These are phyloP conservation scores for Rostratula benghalensis DNA, from an alignment of 2,113 vertebrate species.

Conservation along the genomic window DNA sequence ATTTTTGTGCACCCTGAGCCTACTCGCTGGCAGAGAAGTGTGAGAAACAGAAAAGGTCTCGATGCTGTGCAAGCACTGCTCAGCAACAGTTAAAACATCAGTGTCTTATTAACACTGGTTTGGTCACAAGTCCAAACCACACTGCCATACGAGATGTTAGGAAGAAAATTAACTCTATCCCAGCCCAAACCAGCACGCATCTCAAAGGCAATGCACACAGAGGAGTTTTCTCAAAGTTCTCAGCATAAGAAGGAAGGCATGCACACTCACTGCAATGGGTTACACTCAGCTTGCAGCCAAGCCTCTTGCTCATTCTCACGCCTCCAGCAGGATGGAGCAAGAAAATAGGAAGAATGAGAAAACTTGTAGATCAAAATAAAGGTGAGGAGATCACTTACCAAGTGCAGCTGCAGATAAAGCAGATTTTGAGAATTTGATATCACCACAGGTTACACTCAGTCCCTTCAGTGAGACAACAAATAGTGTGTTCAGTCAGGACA, in stretches of 20 bases:
- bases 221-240: neutral
- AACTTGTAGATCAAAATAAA: neutral
- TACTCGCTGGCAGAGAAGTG: neutral
- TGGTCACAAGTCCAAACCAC: neutral
- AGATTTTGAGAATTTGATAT: neutral
- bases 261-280: neutral
- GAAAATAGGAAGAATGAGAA: neutral
- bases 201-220: neutral
- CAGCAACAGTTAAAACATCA: neutral
- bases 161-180: neutral
- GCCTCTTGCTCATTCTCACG: neutral
- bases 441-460: neutral
- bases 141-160: fast-evolving
- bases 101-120: neutral
- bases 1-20: neutral
- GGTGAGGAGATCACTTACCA: neutral
- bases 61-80: neutral
- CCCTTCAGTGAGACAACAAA: neutral
- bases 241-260: neutral
- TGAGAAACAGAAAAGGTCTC: neutral
- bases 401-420: neutral
- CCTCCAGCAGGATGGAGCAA: neutral
- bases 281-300: neutral
- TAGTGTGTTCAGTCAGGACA: neutral
- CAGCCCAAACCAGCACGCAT: neutral